Percentiles rank a stretch among this genome's conserved stretches.
Conservation (phyloP, 2,888 invertebrate genomes). For the Zygothrica quintamaculata region DNA sequence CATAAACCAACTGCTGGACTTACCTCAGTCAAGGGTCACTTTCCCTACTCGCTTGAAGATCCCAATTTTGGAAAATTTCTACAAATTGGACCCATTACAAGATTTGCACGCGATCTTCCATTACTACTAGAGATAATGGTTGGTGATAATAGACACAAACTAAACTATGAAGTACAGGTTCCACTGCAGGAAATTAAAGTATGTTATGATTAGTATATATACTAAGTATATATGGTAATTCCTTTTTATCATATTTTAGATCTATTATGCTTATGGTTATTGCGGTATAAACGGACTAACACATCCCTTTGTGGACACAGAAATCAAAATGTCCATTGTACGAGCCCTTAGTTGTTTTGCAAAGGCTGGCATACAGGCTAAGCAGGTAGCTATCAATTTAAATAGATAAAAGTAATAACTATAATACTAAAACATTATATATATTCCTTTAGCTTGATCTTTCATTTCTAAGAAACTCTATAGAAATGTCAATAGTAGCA, state of each 20-base stretch:
- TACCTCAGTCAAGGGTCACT: slow-evolving; percentile 87
- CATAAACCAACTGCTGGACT: slow-evolving; percentile 93
- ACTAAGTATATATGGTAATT: too few species aligned
- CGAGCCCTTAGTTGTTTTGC: slow-evolving; percentile 78
- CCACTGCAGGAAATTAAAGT: slow-evolving; percentile 86
- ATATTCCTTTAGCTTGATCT: slow-evolving; percentile 53
- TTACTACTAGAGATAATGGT: slow-evolving; percentile 88
- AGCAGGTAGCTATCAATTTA: slow-evolving; percentile 50
- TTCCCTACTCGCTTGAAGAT: slow-evolving; percentile 86
- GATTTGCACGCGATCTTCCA: slow-evolving; percentile 91
- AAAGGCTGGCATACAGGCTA: slow-evolving; percentile 64
- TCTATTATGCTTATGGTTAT: slow-evolving; percentile 74
- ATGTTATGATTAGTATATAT: too few species aligned
- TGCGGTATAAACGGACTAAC: slow-evolving; percentile 60
- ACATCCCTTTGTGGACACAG: slow-evolving; percentile 68
- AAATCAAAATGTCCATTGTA: slow-evolving; percentile 74
- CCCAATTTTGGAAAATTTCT: slow-evolving; percentile 85
- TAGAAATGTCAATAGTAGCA: slow-evolving; percentile 57
- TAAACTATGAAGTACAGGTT: slow-evolving; percentile 86
- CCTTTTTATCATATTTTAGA: slow-evolving; percentile 45
- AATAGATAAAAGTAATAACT: neutral
- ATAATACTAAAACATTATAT: too few species aligned
- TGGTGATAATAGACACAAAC: slow-evolving; percentile 84
- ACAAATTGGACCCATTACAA: slow-evolving; percentile 90
- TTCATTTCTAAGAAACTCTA: slow-evolving; percentile 51